Evolutionary conservation across 2,888 invertebrate species (phyloP).

Genomic region (Galerucella nymphaeae): DNA sequence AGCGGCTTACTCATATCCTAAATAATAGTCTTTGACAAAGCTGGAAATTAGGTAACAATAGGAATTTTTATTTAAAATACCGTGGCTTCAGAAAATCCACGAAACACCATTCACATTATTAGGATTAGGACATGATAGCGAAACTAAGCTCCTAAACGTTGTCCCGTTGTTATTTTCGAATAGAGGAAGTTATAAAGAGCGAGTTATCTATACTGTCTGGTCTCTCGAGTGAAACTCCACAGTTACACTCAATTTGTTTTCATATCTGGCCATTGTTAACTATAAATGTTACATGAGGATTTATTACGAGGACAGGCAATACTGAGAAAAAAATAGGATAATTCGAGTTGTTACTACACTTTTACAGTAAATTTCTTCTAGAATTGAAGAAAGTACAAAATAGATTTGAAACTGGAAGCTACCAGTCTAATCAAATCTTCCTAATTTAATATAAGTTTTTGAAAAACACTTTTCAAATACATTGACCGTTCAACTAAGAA

Average conservation of each 20-base stretch:
- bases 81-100: not conserved
- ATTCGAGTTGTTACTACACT: not conserved
- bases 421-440: too few species aligned
- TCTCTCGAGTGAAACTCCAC: conserved; percentile 2
- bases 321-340: conserved; percentile 4
- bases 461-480: too few species aligned
- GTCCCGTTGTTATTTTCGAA: conserved; percentile 9
- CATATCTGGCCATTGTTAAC: conserved; percentile 11
- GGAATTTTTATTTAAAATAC: not conserved
- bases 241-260: conserved; percentile 12
- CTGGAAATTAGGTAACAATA: not conserved
- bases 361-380: too few species aligned
- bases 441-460: too few species aligned
- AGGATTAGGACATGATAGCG: conserved; percentile 12
- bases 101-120: not conserved
- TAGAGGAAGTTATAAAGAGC: conserved; percentile 4
- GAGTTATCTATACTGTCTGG: conserved; percentile 5
- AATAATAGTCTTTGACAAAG: too few species aligned
- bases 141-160: conserved; percentile 8
- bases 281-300: conserved; percentile 5
- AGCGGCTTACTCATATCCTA: too few species aligned
- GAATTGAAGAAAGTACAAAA: too few species aligned
- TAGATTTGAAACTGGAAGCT: too few species aligned
- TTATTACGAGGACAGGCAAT: not conserved
- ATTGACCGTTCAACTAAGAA: too few species aligned